Percentiles rank a stretch among this genome's conserved stretches.
phyloP scores from a whole-genome alignment of 1,140 invertebrate genomes.

The Eulimnadia texana region DNA sequence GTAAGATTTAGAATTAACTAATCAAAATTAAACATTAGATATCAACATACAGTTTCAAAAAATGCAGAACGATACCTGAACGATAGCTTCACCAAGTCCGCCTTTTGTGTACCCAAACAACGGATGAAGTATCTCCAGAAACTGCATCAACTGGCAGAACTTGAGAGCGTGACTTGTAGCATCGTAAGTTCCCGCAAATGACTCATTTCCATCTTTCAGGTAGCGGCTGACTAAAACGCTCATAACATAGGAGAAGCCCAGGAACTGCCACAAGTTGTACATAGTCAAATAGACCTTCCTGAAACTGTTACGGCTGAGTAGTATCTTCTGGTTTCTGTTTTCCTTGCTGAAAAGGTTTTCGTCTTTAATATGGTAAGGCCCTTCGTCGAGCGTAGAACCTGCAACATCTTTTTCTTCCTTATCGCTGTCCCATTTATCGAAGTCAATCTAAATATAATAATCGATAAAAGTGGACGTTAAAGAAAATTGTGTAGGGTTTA shows the following conservation, averaged over 20 bases:
- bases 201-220: constrained; percentile 32
- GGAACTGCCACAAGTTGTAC: constrained; percentile 82
- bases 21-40: no score
- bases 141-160: constrained; percentile 64
- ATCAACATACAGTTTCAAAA: no score
- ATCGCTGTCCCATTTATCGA: constrained; percentile 64
- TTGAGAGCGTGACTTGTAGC: constrained; percentile 63
- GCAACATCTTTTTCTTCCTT: constrained; percentile 42
- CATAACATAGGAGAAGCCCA: constrained; percentile 68
- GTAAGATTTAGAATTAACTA: background rate
- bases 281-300: constrained; percentile 73
- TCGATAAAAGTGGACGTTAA: constrained; percentile 12
- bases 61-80: constrained; percentile 36
- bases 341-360: no score
- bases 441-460: constrained; percentile 45
- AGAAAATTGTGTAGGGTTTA: constrained; percentile 21
- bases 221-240: constrained; percentile 57
- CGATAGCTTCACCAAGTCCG: constrained; percentile 34
- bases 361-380: no score
- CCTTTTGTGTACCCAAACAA: constrained; percentile 75
- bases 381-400: no score
- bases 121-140: constrained; percentile 78
- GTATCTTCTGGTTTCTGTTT: no score
- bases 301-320: constrained; percentile 48
- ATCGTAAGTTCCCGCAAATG: constrained; percentile 54